A percentile compares a stretch with the other conserved stretches of the same genome.
Conservation (phyloP, 2,113 vertebrate genomes). For the Callorhinus ursinus region DNA sequence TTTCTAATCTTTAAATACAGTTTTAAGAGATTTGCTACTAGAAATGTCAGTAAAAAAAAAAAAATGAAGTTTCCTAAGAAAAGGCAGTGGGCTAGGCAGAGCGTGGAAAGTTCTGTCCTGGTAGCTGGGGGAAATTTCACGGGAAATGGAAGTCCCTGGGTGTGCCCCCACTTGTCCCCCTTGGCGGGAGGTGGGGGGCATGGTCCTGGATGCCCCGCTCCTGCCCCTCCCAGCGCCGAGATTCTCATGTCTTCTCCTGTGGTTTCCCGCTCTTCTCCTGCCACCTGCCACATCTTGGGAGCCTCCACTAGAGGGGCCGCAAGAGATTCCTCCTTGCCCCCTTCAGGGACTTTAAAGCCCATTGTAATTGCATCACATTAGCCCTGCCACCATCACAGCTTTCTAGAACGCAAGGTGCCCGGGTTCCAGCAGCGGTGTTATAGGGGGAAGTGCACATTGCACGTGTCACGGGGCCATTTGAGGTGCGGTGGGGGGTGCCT, state of each 20-base stretch:
- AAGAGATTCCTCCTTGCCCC: not conserved
- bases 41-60: not conserved
- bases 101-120: not conserved
- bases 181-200: fast-evolving
- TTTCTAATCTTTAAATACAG: not conserved
- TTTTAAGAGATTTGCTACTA: not conserved
- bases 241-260: not conserved
- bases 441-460: not conserved
- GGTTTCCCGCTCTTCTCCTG: too few relatives aligned
- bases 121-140: fast-evolving
- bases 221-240: not conserved
- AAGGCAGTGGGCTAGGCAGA: not conserved
- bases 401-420: not conserved
- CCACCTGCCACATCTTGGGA: not conserved
- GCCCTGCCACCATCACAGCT: not conserved
- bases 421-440: not conserved
- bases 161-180: fast-evolving
- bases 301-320: not conserved
- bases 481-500: not conserved
- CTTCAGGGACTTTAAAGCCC: not conserved
- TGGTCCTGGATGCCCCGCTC: fast-evolving
- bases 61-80: not conserved
- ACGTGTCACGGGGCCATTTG: not conserved
- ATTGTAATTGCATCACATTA: not conserved
- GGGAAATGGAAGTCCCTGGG: not conserved